A percentile compares a stretch with the other conserved stretches of the same genome.
phyloP scores from a whole-genome alignment of 2,797 vertebrate genomes.

The Pangasius krempfi region DNA sequence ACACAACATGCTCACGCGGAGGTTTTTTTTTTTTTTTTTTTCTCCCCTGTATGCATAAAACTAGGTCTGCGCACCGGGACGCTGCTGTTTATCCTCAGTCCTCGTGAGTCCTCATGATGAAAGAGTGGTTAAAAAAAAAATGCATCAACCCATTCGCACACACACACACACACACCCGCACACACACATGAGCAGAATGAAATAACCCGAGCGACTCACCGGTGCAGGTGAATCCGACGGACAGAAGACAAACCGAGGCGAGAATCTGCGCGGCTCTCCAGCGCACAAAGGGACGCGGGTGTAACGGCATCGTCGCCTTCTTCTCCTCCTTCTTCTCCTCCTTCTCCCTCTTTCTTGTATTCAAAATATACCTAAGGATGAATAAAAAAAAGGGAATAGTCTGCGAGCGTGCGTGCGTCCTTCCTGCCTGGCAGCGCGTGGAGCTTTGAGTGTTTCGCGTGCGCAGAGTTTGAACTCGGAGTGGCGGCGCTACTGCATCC shows the following conservation, averaged over 20 bases:
- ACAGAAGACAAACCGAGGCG: constrained; percentile 68
- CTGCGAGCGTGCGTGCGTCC: background rate
- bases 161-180: background rate
- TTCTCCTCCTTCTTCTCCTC: background rate
- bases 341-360: background rate
- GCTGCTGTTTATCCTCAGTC: background rate
- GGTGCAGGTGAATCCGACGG: constrained; percentile 71
- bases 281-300: constrained; percentile 77
- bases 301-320: constrained; percentile 70
- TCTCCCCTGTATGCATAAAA: background rate
- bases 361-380: constrained; percentile 4
- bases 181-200: background rate
- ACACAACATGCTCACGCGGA: background rate
- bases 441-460: constrained; percentile 20
- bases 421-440: background rate
- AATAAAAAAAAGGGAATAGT: background rate
- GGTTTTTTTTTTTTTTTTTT: background rate
- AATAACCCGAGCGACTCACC: constrained; percentile 69
- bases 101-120: background rate
- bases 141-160: background rate
- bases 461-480: constrained; percentile 25
- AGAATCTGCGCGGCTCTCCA: constrained; percentile 68
- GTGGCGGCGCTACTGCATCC: constrained; percentile 39
- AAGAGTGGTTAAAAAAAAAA: background rate
- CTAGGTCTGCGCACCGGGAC: background rate